These are phyloP conservation scores for Holocentrus rufus DNA, from an alignment of 2,797 vertebrate species.

Conservation along the genomic window DNA sequence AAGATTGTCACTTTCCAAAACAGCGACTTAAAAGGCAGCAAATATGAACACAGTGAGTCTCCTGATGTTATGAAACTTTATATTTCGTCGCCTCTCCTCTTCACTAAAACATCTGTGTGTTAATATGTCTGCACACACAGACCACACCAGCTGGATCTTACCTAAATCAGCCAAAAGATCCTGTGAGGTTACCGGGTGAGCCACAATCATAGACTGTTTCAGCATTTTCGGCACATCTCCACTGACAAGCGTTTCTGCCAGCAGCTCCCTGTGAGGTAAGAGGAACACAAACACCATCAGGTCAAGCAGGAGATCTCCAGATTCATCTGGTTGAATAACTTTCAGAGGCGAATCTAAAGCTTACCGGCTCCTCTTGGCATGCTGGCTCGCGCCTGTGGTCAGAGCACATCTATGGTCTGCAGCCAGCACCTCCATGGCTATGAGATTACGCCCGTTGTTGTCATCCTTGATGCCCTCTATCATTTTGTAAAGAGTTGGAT, in stretches of 20 bases:
- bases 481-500: neutral
- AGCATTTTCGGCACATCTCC: neutral
- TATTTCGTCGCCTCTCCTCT: no score
- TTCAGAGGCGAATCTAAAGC: neutral
- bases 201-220: neutral
- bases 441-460: neutral
- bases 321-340: no score
- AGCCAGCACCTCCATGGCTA: constrained; percentile 1
- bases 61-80: no score
- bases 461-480: neutral
- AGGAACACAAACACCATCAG: neutral
- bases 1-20: no score
- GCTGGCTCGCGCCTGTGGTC: neutral
- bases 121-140: no score
- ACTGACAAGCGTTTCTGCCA: neutral
- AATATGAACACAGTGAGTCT: no score
- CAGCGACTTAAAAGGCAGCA: no score
- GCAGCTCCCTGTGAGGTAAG: neutral
- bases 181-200: constrained; percentile 1
- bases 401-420: neutral
- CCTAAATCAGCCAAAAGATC: neutral
- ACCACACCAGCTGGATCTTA: neutral
- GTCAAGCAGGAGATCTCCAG: no score
- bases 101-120: no score
- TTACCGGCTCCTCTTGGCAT: neutral